phyloP scores from a whole-genome alignment of 2,888 invertebrate genomes.

The Drosophila cognata region DNA sequence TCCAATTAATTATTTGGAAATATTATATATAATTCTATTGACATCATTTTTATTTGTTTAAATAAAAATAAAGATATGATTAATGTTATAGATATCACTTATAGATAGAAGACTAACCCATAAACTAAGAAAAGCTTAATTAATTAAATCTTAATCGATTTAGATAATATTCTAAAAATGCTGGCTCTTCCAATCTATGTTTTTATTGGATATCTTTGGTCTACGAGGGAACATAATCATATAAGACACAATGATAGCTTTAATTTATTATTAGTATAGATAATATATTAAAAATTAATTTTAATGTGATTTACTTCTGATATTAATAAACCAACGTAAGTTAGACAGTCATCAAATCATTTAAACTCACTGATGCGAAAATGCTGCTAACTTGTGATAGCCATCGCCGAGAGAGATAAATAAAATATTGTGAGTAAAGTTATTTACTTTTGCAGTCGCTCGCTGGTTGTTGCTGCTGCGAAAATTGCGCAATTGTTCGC shows the following conservation, averaged over 20 bases:
- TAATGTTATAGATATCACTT: no score
- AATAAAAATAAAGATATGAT: neutral
- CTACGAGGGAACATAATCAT: neutral
- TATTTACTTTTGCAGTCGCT: slow-evolving; percentile 47
- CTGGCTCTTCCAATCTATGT: neutral
- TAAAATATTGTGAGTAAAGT: slow-evolving; percentile 22
- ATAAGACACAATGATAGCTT: neutral
- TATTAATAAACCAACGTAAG: slow-evolving; percentile 17
- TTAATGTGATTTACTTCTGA: slow-evolving; percentile 3
- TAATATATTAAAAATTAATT: neutral
- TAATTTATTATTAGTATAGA: neutral
- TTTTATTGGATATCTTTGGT: neutral
- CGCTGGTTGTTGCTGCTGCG: slow-evolving; percentile 40
- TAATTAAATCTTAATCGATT: neutral
- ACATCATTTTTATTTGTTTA: neutral
- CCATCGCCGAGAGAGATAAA: slow-evolving; percentile 33
- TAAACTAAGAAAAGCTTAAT: neutral
- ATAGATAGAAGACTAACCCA: neutral
- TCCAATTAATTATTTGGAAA: neutral
- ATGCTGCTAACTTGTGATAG: slow-evolving; percentile 15
- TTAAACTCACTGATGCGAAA: slow-evolving; percentile 33
- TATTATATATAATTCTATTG: neutral
- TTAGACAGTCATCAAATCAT: slow-evolving; percentile 29
- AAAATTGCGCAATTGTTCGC: slow-evolving; percentile 80
- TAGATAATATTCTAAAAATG: neutral